These are phyloP conservation scores for Rhincodon typus DNA, from an alignment of 2,797 vertebrate species.

Conservation along the genomic window DNA sequence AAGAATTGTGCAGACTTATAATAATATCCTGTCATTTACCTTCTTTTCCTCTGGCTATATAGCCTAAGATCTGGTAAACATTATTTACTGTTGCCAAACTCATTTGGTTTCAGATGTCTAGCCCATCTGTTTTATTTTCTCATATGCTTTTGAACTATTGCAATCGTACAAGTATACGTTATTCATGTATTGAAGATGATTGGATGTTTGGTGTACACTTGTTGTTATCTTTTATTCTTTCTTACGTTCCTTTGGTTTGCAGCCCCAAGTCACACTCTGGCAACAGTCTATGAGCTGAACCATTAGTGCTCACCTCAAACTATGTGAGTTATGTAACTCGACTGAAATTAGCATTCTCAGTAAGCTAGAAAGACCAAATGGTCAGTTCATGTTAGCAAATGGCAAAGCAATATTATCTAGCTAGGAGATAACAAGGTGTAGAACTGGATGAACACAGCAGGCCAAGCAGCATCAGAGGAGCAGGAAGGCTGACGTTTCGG, in stretches of 20 bases:
- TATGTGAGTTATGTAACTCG: not conserved
- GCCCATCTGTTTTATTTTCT: not conserved
- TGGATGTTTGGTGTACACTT: not conserved
- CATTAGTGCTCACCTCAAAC: not conserved
- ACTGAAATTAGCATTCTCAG: not conserved
- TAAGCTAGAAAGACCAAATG: not conserved
- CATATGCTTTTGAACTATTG: not conserved
- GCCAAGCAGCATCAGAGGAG: no score
- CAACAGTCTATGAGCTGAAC: not conserved
- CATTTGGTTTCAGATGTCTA: not conserved
- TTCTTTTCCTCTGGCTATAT: not conserved
- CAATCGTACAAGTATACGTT: not conserved
- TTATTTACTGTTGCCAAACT: not conserved
- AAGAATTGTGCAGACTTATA: not conserved
- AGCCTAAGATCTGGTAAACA: not conserved
- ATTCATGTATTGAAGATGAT: not conserved
- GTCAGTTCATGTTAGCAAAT: not conserved
- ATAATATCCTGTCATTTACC: not conserved
- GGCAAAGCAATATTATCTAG: not conserved
- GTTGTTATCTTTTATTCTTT: not conserved
- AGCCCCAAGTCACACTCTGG: not conserved
- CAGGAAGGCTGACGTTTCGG: no score
- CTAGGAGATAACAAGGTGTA: not conserved
- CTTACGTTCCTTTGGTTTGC: not conserved
- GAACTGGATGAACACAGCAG: no score